Evolutionary conservation across 2,888 invertebrate species (phyloP), one percentile per base, ranked within the genome.

Genomic region (Lepetodrilus schrolli): DNA sequence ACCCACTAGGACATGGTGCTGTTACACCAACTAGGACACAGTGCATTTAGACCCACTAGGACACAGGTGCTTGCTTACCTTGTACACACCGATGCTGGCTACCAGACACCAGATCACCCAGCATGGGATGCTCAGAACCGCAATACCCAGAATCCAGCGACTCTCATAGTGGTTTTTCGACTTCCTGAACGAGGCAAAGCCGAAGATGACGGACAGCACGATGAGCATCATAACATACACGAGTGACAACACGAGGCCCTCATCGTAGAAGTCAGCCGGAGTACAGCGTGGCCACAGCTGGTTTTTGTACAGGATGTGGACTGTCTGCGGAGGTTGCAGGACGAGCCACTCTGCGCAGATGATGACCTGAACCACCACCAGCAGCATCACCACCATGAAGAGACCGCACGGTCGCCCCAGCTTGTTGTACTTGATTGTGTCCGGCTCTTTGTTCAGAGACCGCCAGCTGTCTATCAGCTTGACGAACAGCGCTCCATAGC

Each of bases 311-410:
- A 85, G 79, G 13, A 87, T 82, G n/a, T 80, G 74, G 23, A 72
- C 77, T 49, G 82, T 73, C 0, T 69, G 77, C 0, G 91, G 90
- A 0, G 87, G 87, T 49, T 87, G 86, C 3, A 92, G 82, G 48
- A 91, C 87, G 20, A 92, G 84, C 91, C 92, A 91, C 49, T 91
- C 90, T 2, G 88, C 85, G 20, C 89, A 89, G 26, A 92, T 86
- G 58, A 91, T 86, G 21, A 90, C 86, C 83, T 92, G 91, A 7
- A 92, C 88, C 8, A 88, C 73, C 0, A 87, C 83, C 4, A 92
- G 78, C 36, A 89, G 82, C 1, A 89, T 51, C 0, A 90, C 86
- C 10, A 90, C 84, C 48, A 89, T 83, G 71, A 91, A 85, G 2
- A 91, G 85, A 1, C 90, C 90, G 58, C 87, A 80, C 2, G 91